phyloP scores from a whole-genome alignment of 1,140 invertebrate genomes.

The Physella acuta region DNA sequence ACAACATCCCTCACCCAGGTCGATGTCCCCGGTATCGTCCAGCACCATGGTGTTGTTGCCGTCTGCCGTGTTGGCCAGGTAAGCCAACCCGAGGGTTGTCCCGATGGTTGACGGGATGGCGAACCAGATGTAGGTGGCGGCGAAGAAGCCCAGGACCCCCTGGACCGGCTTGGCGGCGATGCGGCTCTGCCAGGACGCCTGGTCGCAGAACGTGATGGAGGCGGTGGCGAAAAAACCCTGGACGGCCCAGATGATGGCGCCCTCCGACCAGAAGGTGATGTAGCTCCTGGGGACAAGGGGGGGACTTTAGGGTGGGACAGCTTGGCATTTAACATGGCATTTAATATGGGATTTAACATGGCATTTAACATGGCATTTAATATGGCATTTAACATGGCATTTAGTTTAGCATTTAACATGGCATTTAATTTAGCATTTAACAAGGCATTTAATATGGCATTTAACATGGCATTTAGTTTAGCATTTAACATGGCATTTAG shows the following conservation, averaged over 20 bases:
- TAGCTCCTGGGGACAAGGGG: slow-evolving; percentile 35
- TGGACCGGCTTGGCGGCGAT: slow-evolving; percentile 57
- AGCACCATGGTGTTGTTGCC: slow-evolving; percentile 35
- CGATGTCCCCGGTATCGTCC: slow-evolving; percentile 38
- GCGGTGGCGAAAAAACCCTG: slow-evolving; percentile 44
- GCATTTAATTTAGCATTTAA: no score
- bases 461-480: no score
- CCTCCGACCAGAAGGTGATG: slow-evolving; percentile 37
- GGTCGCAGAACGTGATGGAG: slow-evolving; percentile 60
- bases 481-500: no score
- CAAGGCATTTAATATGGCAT: no score
- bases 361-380: no score
- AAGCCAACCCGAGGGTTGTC: slow-evolving; percentile 50
- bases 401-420: no score
- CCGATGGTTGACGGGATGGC: slow-evolving; percentile 57
- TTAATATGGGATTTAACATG: no score
- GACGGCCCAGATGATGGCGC: slow-evolving; percentile 34
- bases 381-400: no score
- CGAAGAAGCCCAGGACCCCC: slow-evolving; percentile 53
- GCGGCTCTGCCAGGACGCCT: slow-evolving; percentile 59
- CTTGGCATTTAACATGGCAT: no score
- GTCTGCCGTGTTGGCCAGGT: slow-evolving; percentile 38
- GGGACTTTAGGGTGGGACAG: no score
- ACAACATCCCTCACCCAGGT: slow-evolving; percentile 50
- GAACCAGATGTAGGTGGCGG: slow-evolving; percentile 58